Percentiles rank a stretch among this genome's conserved stretches.
Evolutionary conservation across 2,113 vertebrate genomes (phyloP).

Genomic region (Progne subis): DNA sequence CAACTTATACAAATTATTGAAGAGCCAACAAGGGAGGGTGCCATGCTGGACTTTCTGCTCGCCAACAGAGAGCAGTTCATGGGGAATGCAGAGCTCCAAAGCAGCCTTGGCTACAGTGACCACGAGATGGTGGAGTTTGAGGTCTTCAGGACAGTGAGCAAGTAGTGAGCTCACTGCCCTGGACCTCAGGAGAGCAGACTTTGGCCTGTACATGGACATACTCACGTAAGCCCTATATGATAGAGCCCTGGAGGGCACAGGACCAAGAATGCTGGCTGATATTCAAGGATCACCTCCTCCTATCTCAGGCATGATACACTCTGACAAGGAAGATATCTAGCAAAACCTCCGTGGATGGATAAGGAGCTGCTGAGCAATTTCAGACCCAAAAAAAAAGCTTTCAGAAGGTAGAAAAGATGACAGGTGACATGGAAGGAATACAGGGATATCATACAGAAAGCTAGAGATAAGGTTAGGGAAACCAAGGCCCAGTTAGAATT

Average conservation of each 20-base stretch:
- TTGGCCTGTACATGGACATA: background rate
- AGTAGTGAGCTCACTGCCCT: background rate
- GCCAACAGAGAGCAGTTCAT: background rate
- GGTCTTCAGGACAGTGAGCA: background rate
- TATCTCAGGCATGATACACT: background rate
- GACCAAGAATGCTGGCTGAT: background rate
- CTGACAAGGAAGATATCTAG: background rate
- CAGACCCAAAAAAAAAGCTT: background rate
- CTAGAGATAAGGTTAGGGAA: background rate
- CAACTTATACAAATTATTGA: background rate
- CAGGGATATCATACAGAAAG: background rate
- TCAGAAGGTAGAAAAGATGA: background rate
- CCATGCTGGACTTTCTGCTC: background rate
- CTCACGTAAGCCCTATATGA: no score
- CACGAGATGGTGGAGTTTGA: background rate
- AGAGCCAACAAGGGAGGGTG: background rate
- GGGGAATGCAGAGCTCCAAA: background rate
- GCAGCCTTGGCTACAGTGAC: background rate
- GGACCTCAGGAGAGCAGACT: background rate
- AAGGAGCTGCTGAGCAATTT: background rate
- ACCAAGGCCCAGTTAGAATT: background rate
- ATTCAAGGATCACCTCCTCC: background rate
- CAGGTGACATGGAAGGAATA: background rate
- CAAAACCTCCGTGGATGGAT: background rate
- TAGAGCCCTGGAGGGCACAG: background rate